Evolutionary conservation across 2,797 vertebrate genomes (phyloP).

Genomic region (Chaetophractus vellerosus): DNA sequence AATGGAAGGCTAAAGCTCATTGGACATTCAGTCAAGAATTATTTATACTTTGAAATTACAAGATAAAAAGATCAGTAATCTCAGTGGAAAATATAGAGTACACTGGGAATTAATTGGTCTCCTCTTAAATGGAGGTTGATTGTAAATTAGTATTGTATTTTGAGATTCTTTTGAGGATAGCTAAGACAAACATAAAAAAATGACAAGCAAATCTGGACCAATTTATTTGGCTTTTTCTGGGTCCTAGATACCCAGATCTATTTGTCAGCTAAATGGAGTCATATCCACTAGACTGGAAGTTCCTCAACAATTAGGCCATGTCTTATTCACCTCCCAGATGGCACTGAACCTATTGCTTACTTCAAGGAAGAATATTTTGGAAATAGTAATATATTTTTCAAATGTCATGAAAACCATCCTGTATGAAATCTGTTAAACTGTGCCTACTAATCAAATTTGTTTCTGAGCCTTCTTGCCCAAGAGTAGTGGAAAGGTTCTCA

Average conservation of each 20-base stretch:
- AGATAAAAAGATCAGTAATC: background rate
- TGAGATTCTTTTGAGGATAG: background rate
- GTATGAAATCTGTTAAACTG: background rate
- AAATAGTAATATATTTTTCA: background rate
- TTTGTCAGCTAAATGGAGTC: background rate
- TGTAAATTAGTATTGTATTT: background rate
- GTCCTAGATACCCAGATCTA: background rate
- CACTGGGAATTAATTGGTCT: background rate
- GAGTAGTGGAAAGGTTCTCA: background rate
- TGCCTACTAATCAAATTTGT: background rate
- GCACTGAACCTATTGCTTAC: background rate
- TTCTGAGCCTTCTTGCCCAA: background rate
- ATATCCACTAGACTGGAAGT: background rate
- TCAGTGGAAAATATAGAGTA: background rate
- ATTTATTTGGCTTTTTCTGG: background rate
- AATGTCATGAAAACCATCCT: background rate
- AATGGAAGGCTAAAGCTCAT: background rate
- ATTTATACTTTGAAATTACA: background rate
- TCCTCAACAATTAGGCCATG: background rate
- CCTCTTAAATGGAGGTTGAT: background rate
- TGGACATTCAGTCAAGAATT: background rate
- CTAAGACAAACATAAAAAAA: background rate
- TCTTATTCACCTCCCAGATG: background rate
- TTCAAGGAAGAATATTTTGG: background rate
- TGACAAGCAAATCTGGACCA: background rate